phyloP scores from a whole-genome alignment of 2,797 vertebrate genomes.

The Myotis myotis region DNA sequence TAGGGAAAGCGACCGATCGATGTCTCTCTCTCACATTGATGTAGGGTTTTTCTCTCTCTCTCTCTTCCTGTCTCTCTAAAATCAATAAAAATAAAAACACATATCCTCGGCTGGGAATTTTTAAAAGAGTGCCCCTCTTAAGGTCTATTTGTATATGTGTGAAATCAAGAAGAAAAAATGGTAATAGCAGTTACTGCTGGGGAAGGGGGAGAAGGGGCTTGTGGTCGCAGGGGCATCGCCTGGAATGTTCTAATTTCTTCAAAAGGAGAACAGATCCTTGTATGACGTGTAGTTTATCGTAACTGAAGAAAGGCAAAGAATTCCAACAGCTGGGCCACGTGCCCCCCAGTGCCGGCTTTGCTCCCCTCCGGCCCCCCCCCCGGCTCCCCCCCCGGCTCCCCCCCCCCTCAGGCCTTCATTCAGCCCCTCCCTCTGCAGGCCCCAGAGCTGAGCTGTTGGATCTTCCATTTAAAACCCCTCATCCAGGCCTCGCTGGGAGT shows the following conservation, averaged over 20 bases:
- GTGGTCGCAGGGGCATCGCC: background rate
- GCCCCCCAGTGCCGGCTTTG: background rate
- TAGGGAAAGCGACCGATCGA: background rate
- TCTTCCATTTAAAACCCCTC: conserved; percentile 65
- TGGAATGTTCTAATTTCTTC: background rate
- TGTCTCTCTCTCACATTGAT: background rate
- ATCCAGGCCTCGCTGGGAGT: conserved; percentile 39
- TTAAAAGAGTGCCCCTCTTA: background rate
- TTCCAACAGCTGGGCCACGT: background rate
- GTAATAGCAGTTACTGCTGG: background rate
- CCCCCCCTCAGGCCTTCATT: background rate
- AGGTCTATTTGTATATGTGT: background rate
- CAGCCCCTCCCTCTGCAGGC: background rate
- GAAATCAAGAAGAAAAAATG: background rate
- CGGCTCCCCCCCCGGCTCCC: background rate
- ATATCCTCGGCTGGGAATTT: background rate
- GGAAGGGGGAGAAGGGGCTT: background rate
- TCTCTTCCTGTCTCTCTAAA: no score
- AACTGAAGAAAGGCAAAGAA: conserved; percentile 52
- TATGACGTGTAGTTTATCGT: conserved; percentile 56
- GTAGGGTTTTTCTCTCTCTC: no score
- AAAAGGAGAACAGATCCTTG: conserved; percentile 6
- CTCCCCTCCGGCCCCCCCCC: background rate
- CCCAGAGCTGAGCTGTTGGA: conserved; percentile 37
- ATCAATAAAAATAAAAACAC: no score